phyloP scores from a whole-genome alignment of 2,113 vertebrate species.

The Syrrhaptes paradoxus region DNA sequence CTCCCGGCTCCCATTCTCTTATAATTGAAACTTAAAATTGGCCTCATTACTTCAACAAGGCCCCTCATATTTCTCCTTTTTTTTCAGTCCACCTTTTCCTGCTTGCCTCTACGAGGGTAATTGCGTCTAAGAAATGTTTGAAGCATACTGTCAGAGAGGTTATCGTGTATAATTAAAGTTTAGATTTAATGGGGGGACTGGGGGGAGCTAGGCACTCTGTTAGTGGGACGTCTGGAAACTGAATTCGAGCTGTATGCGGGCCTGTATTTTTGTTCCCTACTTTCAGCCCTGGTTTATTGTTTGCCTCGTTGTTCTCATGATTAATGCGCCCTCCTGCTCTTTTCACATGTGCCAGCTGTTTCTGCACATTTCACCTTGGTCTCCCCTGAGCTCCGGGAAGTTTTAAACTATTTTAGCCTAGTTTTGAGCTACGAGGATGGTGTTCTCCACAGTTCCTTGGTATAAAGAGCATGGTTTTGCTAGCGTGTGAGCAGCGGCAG shows the following conservation, averaged over 20 bases:
- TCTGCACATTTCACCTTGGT: neutral
- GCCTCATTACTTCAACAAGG: constrained; percentile 58
- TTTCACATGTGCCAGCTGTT: neutral
- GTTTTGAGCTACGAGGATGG: neutral
- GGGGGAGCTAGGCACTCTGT: neutral
- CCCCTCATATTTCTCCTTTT: neutral
- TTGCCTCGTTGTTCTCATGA: neutral
- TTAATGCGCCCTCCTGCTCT: neutral
- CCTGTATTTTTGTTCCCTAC: neutral
- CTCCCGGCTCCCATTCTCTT: constrained; percentile 40
- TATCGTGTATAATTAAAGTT: constrained; percentile 37
- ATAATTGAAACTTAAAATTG: constrained; percentile 76
- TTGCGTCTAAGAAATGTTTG: constrained; percentile 35
- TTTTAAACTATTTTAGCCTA: neutral
- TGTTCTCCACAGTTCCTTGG: neutral
- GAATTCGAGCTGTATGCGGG: neutral
- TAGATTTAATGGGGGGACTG: neutral
- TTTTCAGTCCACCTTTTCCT: neutral
- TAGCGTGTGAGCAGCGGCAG: neutral
- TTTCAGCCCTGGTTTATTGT: neutral
- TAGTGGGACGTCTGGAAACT: neutral
- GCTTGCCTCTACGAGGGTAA: constrained; percentile 44
- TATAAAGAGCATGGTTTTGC: neutral
- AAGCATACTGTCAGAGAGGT: constrained; percentile 53
- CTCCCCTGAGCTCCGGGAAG: neutral